Evolutionary conservation across 2,888 invertebrate genomes (phyloP).

Genomic region (Euplagia quadripunctaria): DNA sequence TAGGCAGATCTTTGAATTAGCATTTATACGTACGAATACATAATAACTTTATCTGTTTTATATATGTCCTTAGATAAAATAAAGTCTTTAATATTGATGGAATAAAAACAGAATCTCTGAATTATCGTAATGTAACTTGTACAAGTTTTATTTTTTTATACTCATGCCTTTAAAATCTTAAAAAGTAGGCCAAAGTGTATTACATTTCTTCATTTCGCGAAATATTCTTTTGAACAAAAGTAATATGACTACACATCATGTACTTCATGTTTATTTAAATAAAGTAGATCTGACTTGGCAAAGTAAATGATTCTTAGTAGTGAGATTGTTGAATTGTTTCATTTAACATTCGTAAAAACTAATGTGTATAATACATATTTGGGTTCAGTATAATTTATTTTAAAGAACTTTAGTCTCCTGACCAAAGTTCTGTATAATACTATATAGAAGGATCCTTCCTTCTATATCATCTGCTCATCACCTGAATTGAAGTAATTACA

Average conservation of each 20-base stretch:
- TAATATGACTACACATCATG: background rate
- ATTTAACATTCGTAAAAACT: background rate
- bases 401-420: too few relatives aligned
- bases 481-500: background rate
- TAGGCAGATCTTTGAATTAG: slow-evolving; percentile 44
- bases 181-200: background rate
- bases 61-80: slow-evolving; percentile 12
- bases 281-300: background rate
- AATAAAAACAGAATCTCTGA: background rate
- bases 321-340: background rate
- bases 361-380: background rate
- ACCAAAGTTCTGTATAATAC: too few relatives aligned
- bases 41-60: slow-evolving; percentile 30
- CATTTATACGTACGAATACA: slow-evolving; percentile 43
- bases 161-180: background rate
- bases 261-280: background rate
- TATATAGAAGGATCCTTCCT: too few relatives aligned
- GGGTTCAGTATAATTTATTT: background rate
- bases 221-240: background rate
- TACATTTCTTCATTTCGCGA: background rate
- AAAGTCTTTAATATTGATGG: background rate
- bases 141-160: background rate
- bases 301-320: background rate
- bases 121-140: background rate
- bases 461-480: background rate